Conservation (phyloP, 23 tunicate genomes). For the Aplidium turbinatum region DNA sequence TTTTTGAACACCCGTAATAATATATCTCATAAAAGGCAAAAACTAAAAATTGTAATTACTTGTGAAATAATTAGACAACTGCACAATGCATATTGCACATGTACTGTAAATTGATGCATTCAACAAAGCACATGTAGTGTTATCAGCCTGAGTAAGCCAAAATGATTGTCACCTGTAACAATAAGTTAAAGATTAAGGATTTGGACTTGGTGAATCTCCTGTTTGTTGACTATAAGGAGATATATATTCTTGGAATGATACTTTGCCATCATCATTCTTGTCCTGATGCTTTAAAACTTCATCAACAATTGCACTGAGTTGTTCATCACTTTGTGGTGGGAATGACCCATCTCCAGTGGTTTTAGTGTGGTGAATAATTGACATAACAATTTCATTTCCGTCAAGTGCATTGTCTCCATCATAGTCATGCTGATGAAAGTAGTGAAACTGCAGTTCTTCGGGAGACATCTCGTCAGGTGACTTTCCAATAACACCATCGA, state of each 20-base stretch:
- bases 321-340: slow-evolving; percentile 44
- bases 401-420: slow-evolving; percentile 61
- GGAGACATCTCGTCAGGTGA: slow-evolving; percentile 72
- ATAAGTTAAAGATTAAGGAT: not conserved
- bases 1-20: too few species aligned
- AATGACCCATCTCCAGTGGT: slow-evolving; percentile 2
- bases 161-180: too few species aligned
- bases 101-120: too few species aligned
- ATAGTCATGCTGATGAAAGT: slow-evolving; percentile 90
- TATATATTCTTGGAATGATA: slow-evolving; percentile 58
- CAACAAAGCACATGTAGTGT: too few species aligned
- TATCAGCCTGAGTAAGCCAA: too few species aligned
- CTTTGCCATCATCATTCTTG: slow-evolving; percentile 54
- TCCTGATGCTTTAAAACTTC: slow-evolving; percentile 72
- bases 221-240: too few species aligned
- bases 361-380: slow-evolving; percentile 60
- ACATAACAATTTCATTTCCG: slow-evolving; percentile 68
- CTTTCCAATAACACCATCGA: slow-evolving; percentile 64
- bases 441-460: slow-evolving; percentile 86
- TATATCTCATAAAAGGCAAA: too few species aligned
- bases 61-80: too few species aligned
- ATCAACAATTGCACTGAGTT: slow-evolving; percentile 41
- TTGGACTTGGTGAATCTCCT: not conserved
- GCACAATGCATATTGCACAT: too few species aligned
- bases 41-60: too few species aligned